phyloP scores from a whole-genome alignment of 2,113 vertebrate species.

The Lynx canadensis region DNA sequence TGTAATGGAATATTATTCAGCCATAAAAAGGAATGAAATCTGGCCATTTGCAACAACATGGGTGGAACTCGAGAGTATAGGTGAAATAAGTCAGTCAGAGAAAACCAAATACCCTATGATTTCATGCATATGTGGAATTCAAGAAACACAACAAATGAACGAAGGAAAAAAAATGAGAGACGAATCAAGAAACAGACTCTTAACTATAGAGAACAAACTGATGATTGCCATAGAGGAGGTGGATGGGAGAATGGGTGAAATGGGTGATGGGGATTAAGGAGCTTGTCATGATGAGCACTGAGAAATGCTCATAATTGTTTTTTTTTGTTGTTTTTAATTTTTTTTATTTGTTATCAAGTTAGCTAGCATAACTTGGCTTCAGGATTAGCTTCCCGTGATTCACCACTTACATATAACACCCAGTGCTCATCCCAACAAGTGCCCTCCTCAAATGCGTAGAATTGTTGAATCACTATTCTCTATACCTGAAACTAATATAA shows the following conservation, averaged over 20 bases:
- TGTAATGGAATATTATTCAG: neutral
- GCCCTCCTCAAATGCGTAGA: neutral
- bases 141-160: neutral
- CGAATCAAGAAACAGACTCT: neutral
- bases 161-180: neutral
- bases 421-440: no score
- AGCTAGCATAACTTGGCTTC: no score
- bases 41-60: neutral
- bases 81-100: neutral
- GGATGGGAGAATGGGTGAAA: neutral
- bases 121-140: neutral
- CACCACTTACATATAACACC: no score
- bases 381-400: no score
- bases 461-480: neutral
- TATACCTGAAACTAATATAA: neutral
- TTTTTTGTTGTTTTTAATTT: no score
- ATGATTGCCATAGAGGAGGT: neutral
- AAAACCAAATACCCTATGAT: neutral
- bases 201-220: neutral
- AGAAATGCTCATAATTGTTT: neutral
- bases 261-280: neutral
- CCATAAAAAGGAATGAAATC: neutral
- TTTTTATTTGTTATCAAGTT: no score
- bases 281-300: neutral
- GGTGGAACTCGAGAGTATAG: neutral